Evolutionary conservation across 2,797 vertebrate species (phyloP).

Genomic region (Ctenosaura bakeri): DNA sequence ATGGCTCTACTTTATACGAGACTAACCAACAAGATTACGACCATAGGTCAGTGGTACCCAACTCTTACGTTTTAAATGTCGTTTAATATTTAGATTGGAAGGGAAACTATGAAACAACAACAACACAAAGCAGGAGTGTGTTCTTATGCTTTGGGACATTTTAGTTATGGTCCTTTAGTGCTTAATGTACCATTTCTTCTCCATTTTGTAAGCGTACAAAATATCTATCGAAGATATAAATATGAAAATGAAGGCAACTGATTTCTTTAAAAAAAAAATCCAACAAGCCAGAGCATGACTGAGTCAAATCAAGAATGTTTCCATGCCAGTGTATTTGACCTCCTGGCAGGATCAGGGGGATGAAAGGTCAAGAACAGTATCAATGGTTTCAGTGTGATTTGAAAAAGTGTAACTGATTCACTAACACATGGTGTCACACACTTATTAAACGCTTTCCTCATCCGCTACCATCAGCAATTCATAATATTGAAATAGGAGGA

Average conservation of each 20-base stretch:
- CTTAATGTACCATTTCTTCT: slow-evolving; percentile 26
- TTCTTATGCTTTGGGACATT: neutral
- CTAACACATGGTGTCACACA: slow-evolving; percentile 60
- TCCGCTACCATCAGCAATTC: slow-evolving; percentile 2
- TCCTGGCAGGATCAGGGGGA: slow-evolving; percentile 69
- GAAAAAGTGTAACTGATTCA: slow-evolving; percentile 60
- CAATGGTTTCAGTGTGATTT: slow-evolving; percentile 62
- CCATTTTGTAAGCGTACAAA: slow-evolving; percentile 12
- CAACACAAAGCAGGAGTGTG: neutral
- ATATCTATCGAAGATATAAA: slow-evolving; percentile 39
- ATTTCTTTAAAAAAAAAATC: slow-evolving; percentile 37
- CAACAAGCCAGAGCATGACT: slow-evolving; percentile 60
- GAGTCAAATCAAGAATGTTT: slow-evolving; percentile 70
- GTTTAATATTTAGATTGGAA: slow-evolving; percentile 42
- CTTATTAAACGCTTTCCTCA: slow-evolving; percentile 25
- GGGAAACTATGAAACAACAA: slow-evolving; percentile 30
- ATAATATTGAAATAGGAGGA: neutral
- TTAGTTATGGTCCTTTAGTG: neutral
- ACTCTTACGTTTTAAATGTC: too few species aligned
- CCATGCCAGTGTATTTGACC: slow-evolving; percentile 56
- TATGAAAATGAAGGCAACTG: slow-evolving; percentile 57
- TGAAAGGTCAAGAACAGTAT: slow-evolving; percentile 68
- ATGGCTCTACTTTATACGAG: too few species aligned
- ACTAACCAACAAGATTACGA: too few species aligned
- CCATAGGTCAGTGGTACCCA: neutral